Evolutionary conservation across 2,113 vertebrate genomes (phyloP).

Genomic region (Oenanthe oenanthe): DNA sequence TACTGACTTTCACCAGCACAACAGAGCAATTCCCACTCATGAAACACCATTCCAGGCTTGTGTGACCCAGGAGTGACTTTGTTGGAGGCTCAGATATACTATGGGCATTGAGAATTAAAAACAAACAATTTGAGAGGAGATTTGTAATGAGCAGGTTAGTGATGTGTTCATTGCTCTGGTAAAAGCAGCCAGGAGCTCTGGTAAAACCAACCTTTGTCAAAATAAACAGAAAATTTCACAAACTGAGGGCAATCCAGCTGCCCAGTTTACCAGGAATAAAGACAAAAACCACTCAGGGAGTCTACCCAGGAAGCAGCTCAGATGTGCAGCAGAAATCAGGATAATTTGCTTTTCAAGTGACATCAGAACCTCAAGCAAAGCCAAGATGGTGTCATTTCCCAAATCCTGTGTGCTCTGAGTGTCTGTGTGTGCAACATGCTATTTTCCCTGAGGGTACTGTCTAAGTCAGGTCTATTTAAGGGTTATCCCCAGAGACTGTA

Average conservation of each 20-base stretch:
- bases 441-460: not conserved
- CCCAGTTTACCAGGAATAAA: not conserved
- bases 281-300: not conserved
- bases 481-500: not conserved
- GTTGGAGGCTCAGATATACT: not conserved
- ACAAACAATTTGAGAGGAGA: not conserved
- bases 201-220: not conserved
- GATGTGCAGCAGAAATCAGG: not conserved
- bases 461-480: not conserved
- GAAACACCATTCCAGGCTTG: not conserved
- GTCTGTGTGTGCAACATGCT: rapidly evolving
- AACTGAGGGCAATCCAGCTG: not conserved
- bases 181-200: not conserved
- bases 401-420: not conserved
- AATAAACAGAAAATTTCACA: not conserved
- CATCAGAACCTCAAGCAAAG: not conserved
- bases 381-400: not conserved
- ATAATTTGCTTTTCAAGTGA: not conserved
- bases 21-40: not conserved
- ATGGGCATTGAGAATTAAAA: not conserved
- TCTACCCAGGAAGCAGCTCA: not conserved
- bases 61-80: not conserved
- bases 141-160: not conserved
- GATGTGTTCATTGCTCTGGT: not conserved
- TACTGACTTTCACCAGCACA: not conserved